Conservation (phyloP, 2,797 vertebrate species). For the Fistularia tabacaria region DNA sequence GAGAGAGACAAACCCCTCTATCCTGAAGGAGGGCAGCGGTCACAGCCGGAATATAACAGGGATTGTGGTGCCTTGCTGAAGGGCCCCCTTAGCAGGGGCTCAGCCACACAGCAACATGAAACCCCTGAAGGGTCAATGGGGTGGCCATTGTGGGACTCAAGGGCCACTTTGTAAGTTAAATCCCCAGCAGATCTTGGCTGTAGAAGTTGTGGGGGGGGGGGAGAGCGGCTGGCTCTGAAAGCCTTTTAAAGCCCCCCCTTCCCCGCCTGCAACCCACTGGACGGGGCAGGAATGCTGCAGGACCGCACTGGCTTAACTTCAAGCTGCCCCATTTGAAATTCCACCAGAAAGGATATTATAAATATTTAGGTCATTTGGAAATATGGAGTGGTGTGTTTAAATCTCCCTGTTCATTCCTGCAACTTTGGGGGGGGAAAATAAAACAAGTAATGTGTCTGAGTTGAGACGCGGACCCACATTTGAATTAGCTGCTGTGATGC, state of each 20-base stretch:
- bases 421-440: too few relatives aligned
- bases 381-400: neutral
- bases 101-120: slow-evolving; percentile 24
- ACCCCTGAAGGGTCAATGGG: slow-evolving; percentile 21
- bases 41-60: neutral
- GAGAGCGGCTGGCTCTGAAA: slow-evolving; percentile 26
- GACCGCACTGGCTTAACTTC: slow-evolving; percentile 30
- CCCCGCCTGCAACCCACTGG: slow-evolving; percentile 51
- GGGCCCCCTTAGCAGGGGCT: slow-evolving; percentile 19
- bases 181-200: slow-evolving; percentile 55
- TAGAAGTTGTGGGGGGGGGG: slow-evolving; percentile 29
- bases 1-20: too few relatives aligned
- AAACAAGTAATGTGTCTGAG: too few relatives aligned
- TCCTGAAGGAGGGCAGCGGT: too few relatives aligned
- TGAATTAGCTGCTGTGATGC: too few relatives aligned
- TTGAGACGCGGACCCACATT: too few relatives aligned
- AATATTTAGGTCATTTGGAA: slow-evolving; percentile 4
- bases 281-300: slow-evolving; percentile 51
- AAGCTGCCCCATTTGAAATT: slow-evolving; percentile 27
- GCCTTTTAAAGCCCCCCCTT: slow-evolving; percentile 4
- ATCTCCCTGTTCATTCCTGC: too few relatives aligned
- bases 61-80: slow-evolving; percentile 20
- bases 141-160: slow-evolving; percentile 40
- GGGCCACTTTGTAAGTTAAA: slow-evolving; percentile 57
- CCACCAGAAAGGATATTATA: slow-evolving; percentile 12